Conservation (phyloP, 2,113 vertebrate species). For the Actenoides hombroni region DNA sequence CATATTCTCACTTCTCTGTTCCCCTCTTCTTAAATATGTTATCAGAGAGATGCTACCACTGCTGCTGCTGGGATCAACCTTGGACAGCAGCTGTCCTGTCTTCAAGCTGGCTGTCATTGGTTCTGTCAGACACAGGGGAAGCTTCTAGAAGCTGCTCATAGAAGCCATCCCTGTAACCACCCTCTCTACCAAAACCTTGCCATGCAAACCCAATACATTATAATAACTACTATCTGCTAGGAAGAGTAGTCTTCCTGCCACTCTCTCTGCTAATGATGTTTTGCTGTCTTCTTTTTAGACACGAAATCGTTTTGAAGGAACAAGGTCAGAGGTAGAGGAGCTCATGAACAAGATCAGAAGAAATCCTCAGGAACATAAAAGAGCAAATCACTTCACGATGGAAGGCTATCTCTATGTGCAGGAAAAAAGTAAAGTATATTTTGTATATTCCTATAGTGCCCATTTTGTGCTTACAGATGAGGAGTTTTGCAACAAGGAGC, state of each 20-base stretch:
- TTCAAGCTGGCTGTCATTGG: too few species aligned
- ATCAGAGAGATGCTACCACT: neutral
- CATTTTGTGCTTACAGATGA: neutral
- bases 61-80: neutral
- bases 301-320: conserved; percentile 92
- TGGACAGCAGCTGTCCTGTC: neutral
- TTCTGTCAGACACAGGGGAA: neutral
- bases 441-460: neutral
- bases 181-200: neutral
- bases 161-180: neutral
- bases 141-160: neutral
- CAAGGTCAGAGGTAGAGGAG: conserved; percentile 91
- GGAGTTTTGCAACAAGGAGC: too few species aligned
- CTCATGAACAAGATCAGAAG: conserved; percentile 93
- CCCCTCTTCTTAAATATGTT: neutral
- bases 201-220: neutral
- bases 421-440: conserved; percentile 87
- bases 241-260: neutral
- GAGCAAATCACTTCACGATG: conserved; percentile 87
- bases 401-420: conserved; percentile 97
- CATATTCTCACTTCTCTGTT: too few species aligned
- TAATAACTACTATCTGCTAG: neutral
- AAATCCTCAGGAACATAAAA: conserved; percentile 89
- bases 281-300: conserved; percentile 75
- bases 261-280: neutral